Base-by-base conservation (phyloP, 2,113 vertebrate genomes). In the Prionailurus viverrinus region DNA sequence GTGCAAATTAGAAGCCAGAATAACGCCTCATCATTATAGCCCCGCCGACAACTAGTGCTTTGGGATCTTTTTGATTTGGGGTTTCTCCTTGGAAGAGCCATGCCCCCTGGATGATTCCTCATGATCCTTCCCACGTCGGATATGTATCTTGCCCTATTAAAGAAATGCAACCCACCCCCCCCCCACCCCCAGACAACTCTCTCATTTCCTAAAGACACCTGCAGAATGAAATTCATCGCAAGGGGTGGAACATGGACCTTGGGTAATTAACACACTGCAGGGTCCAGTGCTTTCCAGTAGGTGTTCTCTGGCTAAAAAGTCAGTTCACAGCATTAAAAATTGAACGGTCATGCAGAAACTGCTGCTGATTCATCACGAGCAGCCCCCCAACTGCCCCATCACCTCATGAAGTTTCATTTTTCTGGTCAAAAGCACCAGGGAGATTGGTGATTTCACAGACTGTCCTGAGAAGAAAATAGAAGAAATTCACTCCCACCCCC, bases 401-500 rank as follows among this genome's bases (percentile, higher is more conserved):
- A 45, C 19, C 87, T 91, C 71, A 14, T 53, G 33, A 89, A 89
- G 79, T 80, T 95, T 39, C 92, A 15, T 4, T 33, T 91, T 81
- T 55, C 48, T 92, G 74, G 29, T 95, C 79, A 73, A 53, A 89
- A 76, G 66, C 90, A 86, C 33, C 61, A 89, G 74, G 87, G 21
- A 83, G n/a, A 68, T 6, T 36, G 48, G 74, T 19, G 55, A 92
- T 79, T 89, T 84, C 94, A 91, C 65, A 71, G 58, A 94, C 21
- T 91, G 92, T 29, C n/a, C 88, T 58, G 92, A 78, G 53, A 89
- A 97, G 61, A 89, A 94, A 96, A 95, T 45, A 85, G 63, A 93
- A 81, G 83, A 91, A 84, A 86, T 91, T 74, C 31, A 51, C 51
- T 91, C 63, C 63, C 51, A 63, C 12, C 31, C 41, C 80, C 5